These are phyloP conservation scores for Drosophila siamana DNA, from an alignment of 2,888 invertebrate species.

Conservation along the genomic window DNA sequence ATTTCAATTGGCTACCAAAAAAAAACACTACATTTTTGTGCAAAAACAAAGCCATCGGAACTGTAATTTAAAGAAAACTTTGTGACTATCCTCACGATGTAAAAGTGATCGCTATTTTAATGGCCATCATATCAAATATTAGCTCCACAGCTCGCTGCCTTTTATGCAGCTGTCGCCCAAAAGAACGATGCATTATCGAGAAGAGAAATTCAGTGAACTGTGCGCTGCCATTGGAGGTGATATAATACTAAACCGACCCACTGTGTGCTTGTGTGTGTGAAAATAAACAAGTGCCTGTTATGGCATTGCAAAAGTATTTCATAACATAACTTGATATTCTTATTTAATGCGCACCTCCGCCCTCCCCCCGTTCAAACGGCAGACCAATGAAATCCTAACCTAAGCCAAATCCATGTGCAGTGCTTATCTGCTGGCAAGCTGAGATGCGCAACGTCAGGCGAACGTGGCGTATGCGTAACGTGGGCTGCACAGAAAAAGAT, in stretches of 20 bases:
- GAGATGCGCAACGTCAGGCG: background rate
- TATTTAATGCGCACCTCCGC: background rate
- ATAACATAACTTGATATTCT: constrained; percentile 24
- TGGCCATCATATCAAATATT: no score
- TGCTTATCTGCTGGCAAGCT: constrained; percentile 7
- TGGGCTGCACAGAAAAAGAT: background rate
- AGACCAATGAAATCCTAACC: constrained; percentile 17
- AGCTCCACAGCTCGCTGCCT: no score
- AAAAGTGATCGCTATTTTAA: no score
- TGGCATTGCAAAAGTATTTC: constrained; percentile 4
- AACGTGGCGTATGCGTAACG: background rate
- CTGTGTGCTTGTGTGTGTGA: background rate
- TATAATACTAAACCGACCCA: background rate
- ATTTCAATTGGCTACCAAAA: no score
- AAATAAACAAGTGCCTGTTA: constrained; percentile 9
- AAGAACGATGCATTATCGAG: background rate
- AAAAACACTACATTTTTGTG: no score
- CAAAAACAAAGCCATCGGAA: no score
- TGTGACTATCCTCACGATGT: no score
- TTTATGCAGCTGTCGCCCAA: background rate
- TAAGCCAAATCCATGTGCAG: constrained; percentile 7
- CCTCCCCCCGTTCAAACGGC: no score
- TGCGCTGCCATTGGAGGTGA: background rate
- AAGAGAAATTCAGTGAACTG: background rate
- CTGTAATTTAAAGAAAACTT: no score